Conservation (phyloP, 1,140 invertebrate genomes). For the Achatina immaculata region DNA sequence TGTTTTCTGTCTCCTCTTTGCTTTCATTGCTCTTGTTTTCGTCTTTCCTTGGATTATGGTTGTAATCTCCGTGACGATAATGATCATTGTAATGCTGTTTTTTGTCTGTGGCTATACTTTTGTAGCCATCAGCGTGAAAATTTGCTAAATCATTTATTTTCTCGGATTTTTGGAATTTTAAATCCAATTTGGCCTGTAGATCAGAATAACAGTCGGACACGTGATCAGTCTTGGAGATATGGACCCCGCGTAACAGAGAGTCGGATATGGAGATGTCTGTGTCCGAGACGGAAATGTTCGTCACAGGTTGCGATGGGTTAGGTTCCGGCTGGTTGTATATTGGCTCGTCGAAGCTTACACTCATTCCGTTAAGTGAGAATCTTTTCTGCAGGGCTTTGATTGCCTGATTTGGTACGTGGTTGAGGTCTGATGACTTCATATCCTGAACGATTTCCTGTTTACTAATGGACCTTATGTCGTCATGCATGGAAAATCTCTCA, state of each 20-base stretch:
- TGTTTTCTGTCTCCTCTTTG: background rate
- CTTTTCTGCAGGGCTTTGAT: constrained; percentile 34
- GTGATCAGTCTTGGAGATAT: background rate
- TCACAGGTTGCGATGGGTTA: background rate
- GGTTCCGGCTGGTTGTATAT: constrained; percentile 46
- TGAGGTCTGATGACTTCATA: background rate
- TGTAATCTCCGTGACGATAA: too few species aligned
- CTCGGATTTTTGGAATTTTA: too few species aligned
- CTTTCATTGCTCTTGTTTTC: too few species aligned
- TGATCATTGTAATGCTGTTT: too few species aligned
- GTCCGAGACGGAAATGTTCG: background rate
- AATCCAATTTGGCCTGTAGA: too few species aligned
- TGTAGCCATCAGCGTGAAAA: too few species aligned
- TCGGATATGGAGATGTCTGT: too few species aligned
- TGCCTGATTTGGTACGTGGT: background rate
- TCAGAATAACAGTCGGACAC: background rate
- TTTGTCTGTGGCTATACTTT: too few species aligned
- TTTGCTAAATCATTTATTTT: too few species aligned
- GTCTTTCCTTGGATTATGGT: background rate
- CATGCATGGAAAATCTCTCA: constrained; percentile 36
- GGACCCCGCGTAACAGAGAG: background rate
- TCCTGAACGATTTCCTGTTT: background rate
- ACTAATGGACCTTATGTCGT: constrained; percentile 30
- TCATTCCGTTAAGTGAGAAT: constrained; percentile 48
- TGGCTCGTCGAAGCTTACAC: constrained; percentile 67